Evolutionary conservation across 1,140 invertebrate species (phyloP), one percentile per base, ranked within the genome.

Genomic region (Halictus rubicundus): DNA sequence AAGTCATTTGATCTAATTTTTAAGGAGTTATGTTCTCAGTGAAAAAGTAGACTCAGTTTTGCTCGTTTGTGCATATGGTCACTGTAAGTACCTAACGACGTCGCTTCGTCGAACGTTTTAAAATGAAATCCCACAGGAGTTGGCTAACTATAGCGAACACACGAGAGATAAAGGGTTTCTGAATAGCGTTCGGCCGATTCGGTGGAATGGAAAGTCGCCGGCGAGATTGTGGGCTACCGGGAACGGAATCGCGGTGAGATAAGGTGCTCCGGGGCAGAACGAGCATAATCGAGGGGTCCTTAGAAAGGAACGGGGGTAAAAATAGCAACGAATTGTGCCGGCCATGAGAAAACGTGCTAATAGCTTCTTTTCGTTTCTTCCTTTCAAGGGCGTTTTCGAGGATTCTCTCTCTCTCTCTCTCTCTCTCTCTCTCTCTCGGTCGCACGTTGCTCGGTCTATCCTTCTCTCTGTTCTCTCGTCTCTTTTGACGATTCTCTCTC

Each of bases 321-420:
- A 74, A 73, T 74, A 73, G 78, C 61, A 25, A 32, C 14, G 12
- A n/a, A 76, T 69, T 23, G 70, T 39, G 42, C 21, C 23, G 25
- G n/a, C 39, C 54, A 63, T 27, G 78, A 74, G 49, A 52, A 69
- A 66, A 66, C 78, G 71, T 59, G 78, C 71, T 74, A 79, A 79
- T 74, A 74, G 71, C 52, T 64, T 65, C 57, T 72, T 70, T 81
- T 81, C 76, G 75, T 79, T 79, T 78, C 66, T 81, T 78, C 60
- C 66, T 71, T 70, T 82, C 68, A 80, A 76, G 78, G 72, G 78
- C 73, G 66, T 77, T 59, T 64, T 81, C 68, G n/a, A 52, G 39
- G 16, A 16, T 66, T 25, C 19, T 39, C 46, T 59, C 65, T 64
- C 72, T 52, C 68, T n/a, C n/a, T n/a, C n/a, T n/a, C n/a, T n/a